Evolutionary conservation across 2,888 invertebrate species (phyloP), one percentile per base, ranked within the genome.

Genomic region (Drosophila longiperda): DNA sequence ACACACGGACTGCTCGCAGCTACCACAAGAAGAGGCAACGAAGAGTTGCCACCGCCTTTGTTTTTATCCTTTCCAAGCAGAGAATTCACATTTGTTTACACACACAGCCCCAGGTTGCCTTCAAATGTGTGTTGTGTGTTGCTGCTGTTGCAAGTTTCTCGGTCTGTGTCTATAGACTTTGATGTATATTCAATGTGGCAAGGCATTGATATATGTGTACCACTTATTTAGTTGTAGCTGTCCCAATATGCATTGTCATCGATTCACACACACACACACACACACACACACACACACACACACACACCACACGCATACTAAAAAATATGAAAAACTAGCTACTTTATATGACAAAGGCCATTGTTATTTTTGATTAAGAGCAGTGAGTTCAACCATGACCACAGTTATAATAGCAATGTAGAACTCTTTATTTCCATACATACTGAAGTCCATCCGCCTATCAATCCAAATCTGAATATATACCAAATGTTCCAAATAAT

Each of bases 11-110:
- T n/a, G 29, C 26, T 23, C 45, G 45, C 45, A 45, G 23, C 23
- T 23, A 45, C 65, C 58, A 66, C 49, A 63, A 36, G 7, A 45
- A 40, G 53, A 54, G 48, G 34, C 59, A 55, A 20, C 65, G 36
- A 64, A 71, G 62, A 42, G 36, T 64, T 58, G 34, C 60, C 23
- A 36, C 59, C 9, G 80, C 54, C 49, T 62, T 77, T 80, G 81
- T 86, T 70, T 72, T 66, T 52, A 60, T 71, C 59, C 62, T 63
- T 65, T 33, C n/a, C 36, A 36, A 50, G 40, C 74, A 71, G 79
- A 68, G 79, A 66, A 71, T 75, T 79, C 63, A 73, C 55, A 55
- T 71, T 66, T 84, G 86, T 84, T 87, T 87, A 75, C 88, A 60
- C 88, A 59, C 80, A 84, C 75, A 75, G 77, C 83, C 75, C 80